phyloP scores from a whole-genome alignment of 2,888 invertebrate genomes.

The Desoria tigrina region DNA sequence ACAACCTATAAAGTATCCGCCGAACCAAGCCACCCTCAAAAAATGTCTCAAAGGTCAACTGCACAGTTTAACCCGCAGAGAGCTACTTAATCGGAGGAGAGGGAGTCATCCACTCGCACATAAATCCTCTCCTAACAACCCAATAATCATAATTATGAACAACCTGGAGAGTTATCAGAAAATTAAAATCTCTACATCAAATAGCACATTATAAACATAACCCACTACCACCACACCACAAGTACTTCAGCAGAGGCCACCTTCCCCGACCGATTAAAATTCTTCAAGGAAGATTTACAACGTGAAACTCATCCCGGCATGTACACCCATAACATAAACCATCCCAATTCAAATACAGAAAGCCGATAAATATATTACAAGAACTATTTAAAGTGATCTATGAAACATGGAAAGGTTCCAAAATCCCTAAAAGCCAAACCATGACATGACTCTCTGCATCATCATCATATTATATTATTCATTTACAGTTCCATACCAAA shows the following conservation, averaged over 20 bases:
- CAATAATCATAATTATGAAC: neutral
- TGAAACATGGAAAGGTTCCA: constrained; percentile 13
- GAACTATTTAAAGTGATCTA: constrained; percentile 16
- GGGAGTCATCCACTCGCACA: neutral
- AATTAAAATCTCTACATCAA: constrained; percentile 15
- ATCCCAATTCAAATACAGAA: constrained; percentile 12
- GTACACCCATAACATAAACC: constrained; percentile 5
- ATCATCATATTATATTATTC: neutral
- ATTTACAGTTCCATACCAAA: too few species aligned
- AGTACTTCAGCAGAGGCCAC: neutral
- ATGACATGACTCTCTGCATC: constrained; percentile 2
- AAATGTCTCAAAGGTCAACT: neutral
- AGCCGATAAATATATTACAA: constrained; percentile 17
- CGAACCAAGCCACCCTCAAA: neutral
- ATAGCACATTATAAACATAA: neutral
- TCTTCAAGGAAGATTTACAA: constrained; percentile 40
- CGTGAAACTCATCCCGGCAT: neutral
- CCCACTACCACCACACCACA: neutral
- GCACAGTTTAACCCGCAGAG: too few species aligned
- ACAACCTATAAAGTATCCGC: constrained; percentile 16
- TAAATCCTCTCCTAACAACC: constrained; percentile 1
- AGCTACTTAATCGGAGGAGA: too few species aligned
- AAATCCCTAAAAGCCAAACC: constrained; percentile 11
- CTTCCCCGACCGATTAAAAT: constrained; percentile 49
- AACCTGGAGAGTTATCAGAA: constrained; percentile 11